Conservation (phyloP, 2,797 vertebrate genomes). For the Danionella dracula region DNA sequence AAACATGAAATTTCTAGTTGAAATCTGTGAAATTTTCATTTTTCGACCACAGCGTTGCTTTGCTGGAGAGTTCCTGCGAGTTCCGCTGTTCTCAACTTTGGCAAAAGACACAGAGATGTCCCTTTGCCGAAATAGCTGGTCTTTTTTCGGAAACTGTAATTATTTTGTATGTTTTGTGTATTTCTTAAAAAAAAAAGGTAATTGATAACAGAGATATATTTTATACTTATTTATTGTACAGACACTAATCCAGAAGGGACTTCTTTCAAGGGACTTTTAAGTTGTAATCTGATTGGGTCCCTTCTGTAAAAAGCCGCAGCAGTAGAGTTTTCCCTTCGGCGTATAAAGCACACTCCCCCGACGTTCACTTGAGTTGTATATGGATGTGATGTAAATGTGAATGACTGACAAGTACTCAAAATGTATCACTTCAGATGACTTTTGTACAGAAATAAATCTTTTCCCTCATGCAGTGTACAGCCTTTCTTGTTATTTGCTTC, state of each 20-base stretch:
- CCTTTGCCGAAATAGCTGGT: slow-evolving; percentile 85
- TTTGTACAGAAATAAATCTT: slow-evolving; percentile 70
- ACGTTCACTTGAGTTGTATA: slow-evolving; percentile 54
- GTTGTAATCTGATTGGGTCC: slow-evolving; percentile 65
- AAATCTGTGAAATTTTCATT: no score
- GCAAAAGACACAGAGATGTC: slow-evolving; percentile 53
- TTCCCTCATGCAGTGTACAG: no score
- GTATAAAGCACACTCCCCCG: slow-evolving; percentile 52
- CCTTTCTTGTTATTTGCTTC: neutral
- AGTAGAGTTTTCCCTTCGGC: slow-evolving; percentile 48
- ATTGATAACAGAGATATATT: slow-evolving; percentile 85
- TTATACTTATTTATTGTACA: slow-evolving; percentile 98
- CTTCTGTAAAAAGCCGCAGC: slow-evolving; percentile 58
- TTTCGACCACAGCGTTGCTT: no score
- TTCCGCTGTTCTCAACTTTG: slow-evolving; percentile 34
- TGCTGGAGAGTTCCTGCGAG: no score
- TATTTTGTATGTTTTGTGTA: slow-evolving; percentile 79
- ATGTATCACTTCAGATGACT: slow-evolving; percentile 51
- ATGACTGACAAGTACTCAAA: slow-evolving; percentile 56
- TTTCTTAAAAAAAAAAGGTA: slow-evolving; percentile 68
- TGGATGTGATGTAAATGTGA: slow-evolving; percentile 65
- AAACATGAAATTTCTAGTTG: no score
- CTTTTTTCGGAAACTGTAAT: slow-evolving; percentile 84
- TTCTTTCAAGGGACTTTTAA: slow-evolving; percentile 54
- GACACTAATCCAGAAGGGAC: slow-evolving; percentile 69